Evolutionary conservation across 2,113 vertebrate species (phyloP).

Genomic region (Origma solitaria): DNA sequence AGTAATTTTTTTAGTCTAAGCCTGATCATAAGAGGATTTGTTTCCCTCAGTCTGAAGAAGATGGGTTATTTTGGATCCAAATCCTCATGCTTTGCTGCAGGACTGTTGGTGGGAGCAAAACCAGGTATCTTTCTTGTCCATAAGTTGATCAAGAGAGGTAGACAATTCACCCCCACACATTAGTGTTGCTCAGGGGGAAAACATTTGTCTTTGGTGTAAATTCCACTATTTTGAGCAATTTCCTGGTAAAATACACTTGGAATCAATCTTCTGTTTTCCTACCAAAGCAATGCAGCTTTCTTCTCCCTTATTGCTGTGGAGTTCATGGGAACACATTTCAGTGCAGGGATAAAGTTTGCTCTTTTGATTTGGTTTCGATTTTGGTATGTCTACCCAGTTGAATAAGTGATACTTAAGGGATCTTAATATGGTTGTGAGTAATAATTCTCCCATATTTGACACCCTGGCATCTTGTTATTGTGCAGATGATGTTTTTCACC

Average conservation of each 20-base stretch:
- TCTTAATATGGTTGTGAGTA: neutral
- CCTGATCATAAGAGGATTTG: neutral
- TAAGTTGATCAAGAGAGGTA: neutral
- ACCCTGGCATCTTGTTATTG: neutral
- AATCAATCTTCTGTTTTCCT: neutral
- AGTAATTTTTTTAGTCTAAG: neutral
- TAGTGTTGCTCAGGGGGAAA: neutral
- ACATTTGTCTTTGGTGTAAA: neutral
- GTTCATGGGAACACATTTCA: neutral
- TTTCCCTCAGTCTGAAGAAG: neutral
- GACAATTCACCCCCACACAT: neutral
- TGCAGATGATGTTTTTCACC: neutral
- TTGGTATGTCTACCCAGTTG: neutral
- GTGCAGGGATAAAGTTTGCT: neutral
- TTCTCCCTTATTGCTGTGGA: neutral
- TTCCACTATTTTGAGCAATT: neutral
- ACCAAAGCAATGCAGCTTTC: neutral
- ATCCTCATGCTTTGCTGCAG: neutral
- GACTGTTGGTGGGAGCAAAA: neutral
- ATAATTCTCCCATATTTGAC: neutral
- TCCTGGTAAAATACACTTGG: neutral
- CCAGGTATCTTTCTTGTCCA: neutral
- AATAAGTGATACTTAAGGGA: neutral
- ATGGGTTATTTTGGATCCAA: neutral
- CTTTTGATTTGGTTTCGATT: neutral